Evolutionary conservation across 2,888 invertebrate genomes (phyloP).

Genomic region (Caenorhabditis imperialis): DNA sequence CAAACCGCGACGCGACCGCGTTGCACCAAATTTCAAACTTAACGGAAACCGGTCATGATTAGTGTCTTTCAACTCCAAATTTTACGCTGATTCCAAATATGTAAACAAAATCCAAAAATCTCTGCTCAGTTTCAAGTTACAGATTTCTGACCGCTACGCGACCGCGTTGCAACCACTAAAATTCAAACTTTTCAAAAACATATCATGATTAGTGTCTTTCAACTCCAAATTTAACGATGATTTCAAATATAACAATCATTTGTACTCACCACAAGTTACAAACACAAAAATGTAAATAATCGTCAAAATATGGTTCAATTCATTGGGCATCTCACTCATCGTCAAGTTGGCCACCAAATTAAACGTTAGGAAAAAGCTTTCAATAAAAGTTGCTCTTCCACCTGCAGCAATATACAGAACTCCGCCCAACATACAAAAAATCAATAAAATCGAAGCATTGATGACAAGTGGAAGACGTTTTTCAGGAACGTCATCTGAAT

Average conservation of each 20-base stretch:
- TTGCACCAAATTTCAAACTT: too few relatives aligned
- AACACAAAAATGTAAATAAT: constrained; percentile 77
- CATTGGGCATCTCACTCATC: constrained; percentile 77
- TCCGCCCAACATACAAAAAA: constrained; percentile 77
- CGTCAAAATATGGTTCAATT: constrained; percentile 72
- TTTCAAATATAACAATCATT: neutral
- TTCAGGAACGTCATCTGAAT: constrained; percentile 50
- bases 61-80: too few relatives aligned
- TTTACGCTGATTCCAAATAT: too few relatives aligned
- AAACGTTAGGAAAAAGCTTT: constrained; percentile 77
- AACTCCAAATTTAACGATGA: too few relatives aligned
- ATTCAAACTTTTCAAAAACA: too few relatives aligned
- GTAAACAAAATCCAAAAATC: too few relatives aligned
- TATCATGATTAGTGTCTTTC: neutral
- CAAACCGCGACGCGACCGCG: too few relatives aligned
- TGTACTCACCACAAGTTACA: constrained; percentile 74
- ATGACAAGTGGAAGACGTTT: constrained; percentile 76
- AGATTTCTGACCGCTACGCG: too few relatives aligned
- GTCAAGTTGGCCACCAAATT: constrained; percentile 78
- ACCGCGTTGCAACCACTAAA: too few relatives aligned
- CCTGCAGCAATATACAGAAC: constrained; percentile 75
- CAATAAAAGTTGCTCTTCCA: constrained; percentile 75
- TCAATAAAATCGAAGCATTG: constrained; percentile 76
- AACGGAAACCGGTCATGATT: too few relatives aligned
- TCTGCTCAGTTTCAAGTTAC: too few relatives aligned